These are phyloP conservation scores for Vulpes vulpes DNA, from an alignment of 2,113 vertebrate species.

Conservation along the genomic window DNA sequence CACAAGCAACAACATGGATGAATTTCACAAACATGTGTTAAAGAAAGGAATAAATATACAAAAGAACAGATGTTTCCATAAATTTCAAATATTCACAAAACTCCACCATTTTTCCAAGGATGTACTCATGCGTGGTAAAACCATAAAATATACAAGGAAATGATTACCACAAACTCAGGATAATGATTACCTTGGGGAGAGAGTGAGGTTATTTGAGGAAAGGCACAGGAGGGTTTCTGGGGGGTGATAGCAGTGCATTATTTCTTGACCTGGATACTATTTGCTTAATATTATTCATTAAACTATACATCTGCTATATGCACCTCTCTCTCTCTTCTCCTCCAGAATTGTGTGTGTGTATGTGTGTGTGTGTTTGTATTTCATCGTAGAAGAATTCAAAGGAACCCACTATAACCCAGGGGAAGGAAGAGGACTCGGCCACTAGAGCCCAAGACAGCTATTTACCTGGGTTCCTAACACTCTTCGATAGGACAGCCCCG, in stretches of 20 bases:
- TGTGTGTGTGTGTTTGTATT: background rate
- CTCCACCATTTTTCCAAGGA: background rate
- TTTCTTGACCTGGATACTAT: background rate
- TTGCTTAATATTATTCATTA: constrained; percentile 19
- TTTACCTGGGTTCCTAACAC: constrained; percentile 84
- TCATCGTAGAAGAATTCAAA: background rate
- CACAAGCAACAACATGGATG: background rate
- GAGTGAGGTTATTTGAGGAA: background rate
- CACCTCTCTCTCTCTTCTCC: background rate
- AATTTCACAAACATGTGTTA: background rate
- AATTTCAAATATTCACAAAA: constrained; percentile 12
- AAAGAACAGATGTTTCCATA: background rate
- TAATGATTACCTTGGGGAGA: background rate
- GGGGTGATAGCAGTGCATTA: background rate
- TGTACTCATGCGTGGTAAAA: background rate
- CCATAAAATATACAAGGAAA: background rate
- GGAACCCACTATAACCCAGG: background rate
- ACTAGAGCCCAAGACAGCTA: background rate
- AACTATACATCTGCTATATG: background rate
- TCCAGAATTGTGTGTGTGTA: background rate
- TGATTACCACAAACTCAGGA: background rate
- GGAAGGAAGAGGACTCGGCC: background rate
- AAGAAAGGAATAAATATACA: background rate
- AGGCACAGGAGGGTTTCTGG: background rate
- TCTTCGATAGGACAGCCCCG: constrained; percentile 89